These are phyloP conservation scores for Ranitomeya variabilis DNA, from an alignment of 2,113 vertebrate species.

Conservation along the genomic window DNA sequence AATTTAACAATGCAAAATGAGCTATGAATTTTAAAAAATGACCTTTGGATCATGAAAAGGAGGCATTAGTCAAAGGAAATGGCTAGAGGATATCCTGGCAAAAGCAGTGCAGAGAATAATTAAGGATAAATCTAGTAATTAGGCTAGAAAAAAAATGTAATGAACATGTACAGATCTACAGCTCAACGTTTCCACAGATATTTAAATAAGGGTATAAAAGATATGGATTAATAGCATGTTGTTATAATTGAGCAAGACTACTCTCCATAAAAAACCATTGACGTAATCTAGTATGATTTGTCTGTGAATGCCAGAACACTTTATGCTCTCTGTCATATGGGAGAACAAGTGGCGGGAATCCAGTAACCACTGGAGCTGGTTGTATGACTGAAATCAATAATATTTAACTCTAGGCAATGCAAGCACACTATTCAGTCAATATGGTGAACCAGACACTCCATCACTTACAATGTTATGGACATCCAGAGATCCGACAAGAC, in stretches of 20 bases:
- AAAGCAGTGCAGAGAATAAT: constrained; percentile 45
- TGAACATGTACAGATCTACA: constrained; percentile 11
- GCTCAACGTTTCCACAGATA: constrained; percentile 7
- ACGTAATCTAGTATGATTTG: not conserved
- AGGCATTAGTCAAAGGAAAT: constrained; percentile 54
- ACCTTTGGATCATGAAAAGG: constrained; percentile 55
- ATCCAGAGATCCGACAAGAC: not conserved
- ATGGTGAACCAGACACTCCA: constrained; percentile 2
- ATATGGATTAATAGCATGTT: constrained; percentile 1
- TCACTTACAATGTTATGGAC: constrained; percentile 6
- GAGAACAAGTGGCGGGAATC: constrained; percentile 12
- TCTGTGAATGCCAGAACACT: constrained; percentile 30
- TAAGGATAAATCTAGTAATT: constrained; percentile 53
- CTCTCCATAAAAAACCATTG: constrained; percentile 2
- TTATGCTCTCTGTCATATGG: constrained; percentile 15
- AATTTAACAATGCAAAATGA: constrained; percentile 55
- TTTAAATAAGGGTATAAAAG: not conserved
- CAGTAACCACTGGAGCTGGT: constrained; percentile 6
- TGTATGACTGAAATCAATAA: constrained; percentile 19
- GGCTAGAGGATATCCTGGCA: constrained; percentile 47
- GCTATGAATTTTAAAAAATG: constrained; percentile 57
- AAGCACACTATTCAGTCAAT: constrained; percentile 19
- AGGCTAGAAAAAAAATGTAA: constrained; percentile 40
- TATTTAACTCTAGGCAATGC: constrained; percentile 9
- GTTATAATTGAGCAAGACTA: constrained; percentile 22